Evolutionary conservation across 1,140 invertebrate species (phyloP).

Genomic region (Tribolium madens): DNA sequence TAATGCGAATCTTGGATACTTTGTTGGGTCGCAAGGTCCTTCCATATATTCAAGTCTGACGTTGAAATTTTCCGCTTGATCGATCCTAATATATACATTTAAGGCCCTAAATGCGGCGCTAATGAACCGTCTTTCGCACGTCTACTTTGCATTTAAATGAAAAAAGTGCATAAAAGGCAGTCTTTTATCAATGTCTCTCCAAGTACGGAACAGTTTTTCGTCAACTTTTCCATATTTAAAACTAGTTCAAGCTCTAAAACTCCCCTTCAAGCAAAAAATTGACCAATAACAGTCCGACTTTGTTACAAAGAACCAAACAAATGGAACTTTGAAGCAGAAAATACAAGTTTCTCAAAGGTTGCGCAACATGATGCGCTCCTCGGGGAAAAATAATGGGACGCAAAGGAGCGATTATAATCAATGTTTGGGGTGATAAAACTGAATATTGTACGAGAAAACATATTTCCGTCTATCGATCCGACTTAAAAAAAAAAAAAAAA

Average conservation of each 20-base stretch:
- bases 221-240: neutral
- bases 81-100: constrained; percentile 15
- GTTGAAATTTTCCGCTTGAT: neutral
- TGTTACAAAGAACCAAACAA: neutral
- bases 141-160: constrained; percentile 19
- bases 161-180: constrained; percentile 6
- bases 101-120: constrained; percentile 2
- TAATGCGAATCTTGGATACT: constrained; percentile 11
- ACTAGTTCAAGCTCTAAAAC: no score
- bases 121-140: constrained; percentile 6
- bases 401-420: constrained; percentile 18
- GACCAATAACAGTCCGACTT: no score
- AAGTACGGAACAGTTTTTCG: neutral
- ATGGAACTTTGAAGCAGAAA: constrained; percentile 7
- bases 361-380: constrained; percentile 3
- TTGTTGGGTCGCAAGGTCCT: neutral
- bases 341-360: neutral
- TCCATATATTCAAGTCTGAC: constrained; percentile 20
- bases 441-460: no score
- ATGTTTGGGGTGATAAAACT: constrained; percentile 1
- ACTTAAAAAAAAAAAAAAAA: no score
- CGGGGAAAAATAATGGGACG: neutral
- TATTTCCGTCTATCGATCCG: no score
- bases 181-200: constrained; percentile 1
- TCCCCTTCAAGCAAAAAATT: no score